Evolutionary conservation across 2,888 invertebrate genomes (phyloP).

Genomic region (Thysanoteuthis rhombus): DNA sequence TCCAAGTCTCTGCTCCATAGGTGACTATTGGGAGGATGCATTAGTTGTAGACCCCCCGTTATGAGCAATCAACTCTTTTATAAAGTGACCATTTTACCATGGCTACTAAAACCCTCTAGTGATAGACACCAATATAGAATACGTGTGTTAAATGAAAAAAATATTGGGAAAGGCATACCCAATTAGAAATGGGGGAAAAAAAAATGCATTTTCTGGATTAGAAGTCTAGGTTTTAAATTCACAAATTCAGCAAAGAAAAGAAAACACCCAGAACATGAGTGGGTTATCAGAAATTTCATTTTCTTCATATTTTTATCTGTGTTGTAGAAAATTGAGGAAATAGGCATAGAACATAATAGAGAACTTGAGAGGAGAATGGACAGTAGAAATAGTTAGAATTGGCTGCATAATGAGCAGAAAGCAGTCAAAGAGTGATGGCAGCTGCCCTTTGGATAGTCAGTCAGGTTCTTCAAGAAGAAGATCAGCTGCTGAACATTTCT

Average conservation of each 20-base stretch:
- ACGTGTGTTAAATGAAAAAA: too few species aligned
- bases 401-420: background rate
- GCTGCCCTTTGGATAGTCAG: background rate
- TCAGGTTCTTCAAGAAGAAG: background rate
- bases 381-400: background rate
- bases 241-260: background rate
- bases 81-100: too few species aligned
- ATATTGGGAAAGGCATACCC: too few species aligned
- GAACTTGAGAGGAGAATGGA: background rate
- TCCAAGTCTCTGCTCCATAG: too few species aligned
- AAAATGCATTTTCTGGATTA: too few species aligned
- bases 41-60: too few species aligned
- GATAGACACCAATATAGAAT: too few species aligned
- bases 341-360: background rate
- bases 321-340: background rate
- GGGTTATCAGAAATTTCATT: background rate
- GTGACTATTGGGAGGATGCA: too few species aligned
- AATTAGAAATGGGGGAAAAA: too few species aligned
- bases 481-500: background rate
- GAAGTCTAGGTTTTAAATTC: background rate
- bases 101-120: too few species aligned
- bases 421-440: background rate
- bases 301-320: background rate
- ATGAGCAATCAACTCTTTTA: too few species aligned
- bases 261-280: background rate